phyloP scores from a whole-genome alignment of 2,113 vertebrate genomes.

The Sisor rabdophorus region DNA sequence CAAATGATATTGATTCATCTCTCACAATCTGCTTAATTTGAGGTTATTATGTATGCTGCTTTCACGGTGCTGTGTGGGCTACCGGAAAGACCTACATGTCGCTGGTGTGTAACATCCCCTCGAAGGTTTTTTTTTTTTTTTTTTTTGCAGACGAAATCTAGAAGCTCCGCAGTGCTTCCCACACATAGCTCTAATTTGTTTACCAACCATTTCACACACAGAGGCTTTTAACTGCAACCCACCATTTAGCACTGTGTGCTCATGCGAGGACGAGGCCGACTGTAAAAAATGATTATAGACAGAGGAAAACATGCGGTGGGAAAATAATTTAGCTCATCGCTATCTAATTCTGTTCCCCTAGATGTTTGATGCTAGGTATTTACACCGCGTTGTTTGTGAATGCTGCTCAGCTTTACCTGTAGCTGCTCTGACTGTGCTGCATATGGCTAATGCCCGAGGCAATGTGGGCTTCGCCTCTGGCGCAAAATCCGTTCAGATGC shows the following conservation, averaged over 20 bases:
- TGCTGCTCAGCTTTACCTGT: neutral
- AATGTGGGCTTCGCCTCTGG: constrained; percentile 29
- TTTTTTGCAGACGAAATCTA: constrained; percentile 16
- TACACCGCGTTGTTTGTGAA: constrained; percentile 14
- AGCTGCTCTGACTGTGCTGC: constrained; percentile 22
- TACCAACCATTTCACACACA: constrained; percentile 43
- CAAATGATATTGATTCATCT: neutral
- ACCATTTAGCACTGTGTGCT: constrained; percentile 35
- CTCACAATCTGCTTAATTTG: constrained; percentile 5
- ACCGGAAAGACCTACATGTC: constrained; percentile 5
- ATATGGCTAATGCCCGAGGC: constrained; percentile 31
- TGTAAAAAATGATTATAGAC: constrained; percentile 17
- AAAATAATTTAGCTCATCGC: neutral
- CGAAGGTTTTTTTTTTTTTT: constrained; percentile 28
- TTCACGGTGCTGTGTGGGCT: neutral
- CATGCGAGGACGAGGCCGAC: neutral
- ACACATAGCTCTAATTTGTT: constrained; percentile 50
- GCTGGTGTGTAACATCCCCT: constrained; percentile 9
- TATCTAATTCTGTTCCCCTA: constrained; percentile 8
- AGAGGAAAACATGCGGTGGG: neutral
- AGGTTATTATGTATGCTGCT: constrained; percentile 20
- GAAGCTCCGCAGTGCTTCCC: constrained; percentile 26
- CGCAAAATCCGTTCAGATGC: constrained; percentile 20
- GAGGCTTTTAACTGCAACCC: constrained; percentile 27
- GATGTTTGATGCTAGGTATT: neutral